Evolutionary conservation across 2,113 vertebrate species (phyloP).

Genomic region (Orcinus orca): DNA sequence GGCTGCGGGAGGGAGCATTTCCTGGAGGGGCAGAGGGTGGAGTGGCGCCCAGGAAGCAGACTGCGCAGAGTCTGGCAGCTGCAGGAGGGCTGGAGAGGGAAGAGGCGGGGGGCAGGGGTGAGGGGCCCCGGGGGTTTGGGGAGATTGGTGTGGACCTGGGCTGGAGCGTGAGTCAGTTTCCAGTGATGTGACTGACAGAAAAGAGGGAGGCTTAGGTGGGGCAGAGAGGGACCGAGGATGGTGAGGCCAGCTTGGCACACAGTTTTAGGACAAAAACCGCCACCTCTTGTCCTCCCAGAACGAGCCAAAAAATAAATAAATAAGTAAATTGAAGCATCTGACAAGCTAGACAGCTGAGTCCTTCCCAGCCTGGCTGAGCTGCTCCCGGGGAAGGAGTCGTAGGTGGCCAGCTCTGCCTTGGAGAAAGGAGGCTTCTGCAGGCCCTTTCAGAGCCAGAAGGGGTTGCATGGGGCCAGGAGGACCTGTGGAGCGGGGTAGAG

Average conservation of each 20-base stretch:
- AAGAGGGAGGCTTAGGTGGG: neutral
- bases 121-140: neutral
- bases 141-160: neutral
- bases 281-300: neutral
- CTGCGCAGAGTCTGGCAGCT: neutral
- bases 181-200: neutral
- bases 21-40: neutral
- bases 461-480: neutral
- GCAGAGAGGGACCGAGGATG: neutral
- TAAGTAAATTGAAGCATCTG: no score
- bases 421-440: neutral
- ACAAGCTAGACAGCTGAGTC: neutral
- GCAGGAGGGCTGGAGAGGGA: neutral
- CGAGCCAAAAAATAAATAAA: no score
- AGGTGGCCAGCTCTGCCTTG: neutral
- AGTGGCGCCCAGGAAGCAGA: neutral
- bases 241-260: neutral
- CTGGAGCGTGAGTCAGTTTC: neutral
- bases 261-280: neutral
- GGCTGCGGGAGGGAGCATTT: neutral
- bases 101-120: neutral
- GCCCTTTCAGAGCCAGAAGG: neutral
- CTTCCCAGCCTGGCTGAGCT: neutral
- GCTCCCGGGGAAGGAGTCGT: neutral
- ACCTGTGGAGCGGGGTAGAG: neutral